phyloP scores from a whole-genome alignment of 2,888 invertebrate species.

The Cerastis rubricosa region DNA sequence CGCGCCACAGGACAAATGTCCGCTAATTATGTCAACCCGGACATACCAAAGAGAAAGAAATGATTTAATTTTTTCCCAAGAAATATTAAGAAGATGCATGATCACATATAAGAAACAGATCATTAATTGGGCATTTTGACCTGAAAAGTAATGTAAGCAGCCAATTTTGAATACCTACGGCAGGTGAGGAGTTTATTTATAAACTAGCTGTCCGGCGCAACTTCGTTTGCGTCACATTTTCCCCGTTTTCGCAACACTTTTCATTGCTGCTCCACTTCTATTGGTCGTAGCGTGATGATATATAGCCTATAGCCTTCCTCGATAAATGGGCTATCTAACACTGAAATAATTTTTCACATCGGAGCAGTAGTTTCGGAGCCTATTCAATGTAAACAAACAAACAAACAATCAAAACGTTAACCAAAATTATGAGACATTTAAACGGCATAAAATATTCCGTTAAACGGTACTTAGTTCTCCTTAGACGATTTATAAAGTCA shows the following conservation, averaged over 20 bases:
- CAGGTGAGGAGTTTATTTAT: background rate
- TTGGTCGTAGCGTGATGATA: no score
- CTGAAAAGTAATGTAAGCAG: background rate
- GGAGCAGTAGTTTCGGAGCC: no score
- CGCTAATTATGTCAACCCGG: conserved; percentile 67
- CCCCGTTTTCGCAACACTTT: no score
- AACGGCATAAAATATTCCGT: background rate
- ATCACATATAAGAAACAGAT: background rate
- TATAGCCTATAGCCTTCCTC: no score
- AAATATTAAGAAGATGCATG: background rate
- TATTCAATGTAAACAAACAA: no score
- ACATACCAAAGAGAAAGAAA: conserved; percentile 5
- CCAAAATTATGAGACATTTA: background rate
- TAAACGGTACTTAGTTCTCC: background rate
- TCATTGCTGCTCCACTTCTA: no score
- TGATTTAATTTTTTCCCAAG: background rate
- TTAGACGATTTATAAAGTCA: background rate
- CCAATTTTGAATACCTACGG: no score
- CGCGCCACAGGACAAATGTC: conserved; percentile 70
- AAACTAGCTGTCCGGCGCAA: no score
- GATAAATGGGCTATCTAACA: no score
- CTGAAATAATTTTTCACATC: no score
- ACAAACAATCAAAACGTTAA: no score
- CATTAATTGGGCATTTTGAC: background rate
- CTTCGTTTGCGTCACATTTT: no score